Percentiles rank a stretch among this genome's conserved stretches.
Conservation (phyloP, 2,113 vertebrate species). For the Eupsittula cactorum region DNA sequence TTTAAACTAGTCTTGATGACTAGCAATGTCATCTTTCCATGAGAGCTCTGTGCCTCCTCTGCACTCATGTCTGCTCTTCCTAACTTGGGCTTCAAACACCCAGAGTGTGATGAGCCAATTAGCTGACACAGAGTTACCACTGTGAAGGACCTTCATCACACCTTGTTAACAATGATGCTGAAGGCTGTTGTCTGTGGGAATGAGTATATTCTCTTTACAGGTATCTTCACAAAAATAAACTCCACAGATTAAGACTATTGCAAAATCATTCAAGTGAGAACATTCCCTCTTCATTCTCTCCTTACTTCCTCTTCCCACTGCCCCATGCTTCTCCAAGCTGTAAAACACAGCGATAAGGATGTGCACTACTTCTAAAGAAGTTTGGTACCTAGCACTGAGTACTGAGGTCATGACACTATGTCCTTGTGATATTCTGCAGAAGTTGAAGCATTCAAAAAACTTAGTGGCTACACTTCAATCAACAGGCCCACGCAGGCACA, state of each 20-base stretch:
- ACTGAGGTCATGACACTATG: accelerated
- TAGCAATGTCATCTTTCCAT: accelerated
- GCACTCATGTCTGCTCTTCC: neutral
- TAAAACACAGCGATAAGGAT: accelerated
- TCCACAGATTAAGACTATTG: no score
- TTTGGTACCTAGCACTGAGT: neutral
- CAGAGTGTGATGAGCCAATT: accelerated
- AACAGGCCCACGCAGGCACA: no score
- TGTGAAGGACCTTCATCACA: accelerated
- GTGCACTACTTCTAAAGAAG: neutral
- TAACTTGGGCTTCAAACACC: neutral
- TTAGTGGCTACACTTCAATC: neutral
- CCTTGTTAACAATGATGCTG: accelerated
- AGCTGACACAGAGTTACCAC: accelerated
- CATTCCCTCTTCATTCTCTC: neutral
- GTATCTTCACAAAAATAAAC: neutral
- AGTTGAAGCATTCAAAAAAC: neutral
- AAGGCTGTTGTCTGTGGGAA: neutral
- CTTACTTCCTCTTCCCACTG: neutral
- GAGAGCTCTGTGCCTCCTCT: neutral
- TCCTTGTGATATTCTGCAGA: neutral
- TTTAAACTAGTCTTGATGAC: accelerated
- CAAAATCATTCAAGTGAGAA: accelerated
- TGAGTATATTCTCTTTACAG: accelerated
- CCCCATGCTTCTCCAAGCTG: neutral